Conservation (phyloP, 2,888 invertebrate species). For the Hypomecis punctinalis region DNA sequence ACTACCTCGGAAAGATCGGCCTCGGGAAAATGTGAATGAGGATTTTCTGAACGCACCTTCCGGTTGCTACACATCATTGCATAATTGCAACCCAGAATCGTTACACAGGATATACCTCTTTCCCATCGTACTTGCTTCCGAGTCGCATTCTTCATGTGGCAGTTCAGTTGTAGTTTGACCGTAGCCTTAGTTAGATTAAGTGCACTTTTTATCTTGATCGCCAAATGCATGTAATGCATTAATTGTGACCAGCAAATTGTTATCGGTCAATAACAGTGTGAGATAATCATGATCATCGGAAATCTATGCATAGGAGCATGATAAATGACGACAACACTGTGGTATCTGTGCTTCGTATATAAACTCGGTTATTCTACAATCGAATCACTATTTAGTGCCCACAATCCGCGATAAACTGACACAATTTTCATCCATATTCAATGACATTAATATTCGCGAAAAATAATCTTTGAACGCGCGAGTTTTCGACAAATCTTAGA, state of each 20-base stretch:
- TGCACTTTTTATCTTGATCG: background rate
- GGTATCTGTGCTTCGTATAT: slow-evolving; percentile 33
- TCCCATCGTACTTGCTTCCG: too few relatives aligned
- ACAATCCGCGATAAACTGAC: slow-evolving; percentile 29
- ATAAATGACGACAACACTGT: slow-evolving; percentile 23
- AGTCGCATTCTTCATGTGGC: background rate
- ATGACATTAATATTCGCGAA: slow-evolving; percentile 9
- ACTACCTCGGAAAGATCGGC: too few relatives aligned
- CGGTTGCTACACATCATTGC: too few relatives aligned
- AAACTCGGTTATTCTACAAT: slow-evolving; percentile 30
- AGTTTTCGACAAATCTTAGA: too few relatives aligned
- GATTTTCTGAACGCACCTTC: too few relatives aligned
- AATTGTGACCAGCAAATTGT: slow-evolving; percentile 3
- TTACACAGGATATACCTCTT: too few relatives aligned
- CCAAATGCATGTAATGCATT: slow-evolving; percentile 5
- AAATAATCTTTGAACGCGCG: background rate
- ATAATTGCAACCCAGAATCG: too few relatives aligned
- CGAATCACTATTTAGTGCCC: slow-evolving; percentile 26
- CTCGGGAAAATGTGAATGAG: too few relatives aligned
- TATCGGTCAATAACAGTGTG: slow-evolving; percentile 33
- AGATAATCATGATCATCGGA: slow-evolving; percentile 30
- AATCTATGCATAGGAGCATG: slow-evolving; percentile 20
- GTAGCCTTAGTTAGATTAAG: too few relatives aligned
- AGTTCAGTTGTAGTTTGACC: background rate
- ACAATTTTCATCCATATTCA: slow-evolving; percentile 28